A percentile compares a stretch with the other conserved stretches of the same genome.
These are phyloP conservation scores for Otolemur crassicaudatus DNA, from an alignment of 2,797 vertebrate genomes.

Conservation along the genomic window DNA sequence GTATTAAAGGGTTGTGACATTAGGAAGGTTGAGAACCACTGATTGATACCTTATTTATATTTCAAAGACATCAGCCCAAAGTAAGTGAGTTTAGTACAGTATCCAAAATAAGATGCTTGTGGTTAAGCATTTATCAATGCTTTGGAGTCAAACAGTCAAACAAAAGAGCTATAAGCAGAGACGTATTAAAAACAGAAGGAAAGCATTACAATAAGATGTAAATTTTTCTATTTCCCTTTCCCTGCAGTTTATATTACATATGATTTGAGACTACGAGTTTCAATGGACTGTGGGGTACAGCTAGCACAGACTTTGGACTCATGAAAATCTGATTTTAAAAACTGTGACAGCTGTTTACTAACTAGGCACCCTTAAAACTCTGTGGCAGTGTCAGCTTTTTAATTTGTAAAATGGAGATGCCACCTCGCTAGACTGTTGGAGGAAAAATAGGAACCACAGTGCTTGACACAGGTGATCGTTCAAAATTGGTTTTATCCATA, in stretches of 20 bases:
- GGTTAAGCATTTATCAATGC: slow-evolving; percentile 65
- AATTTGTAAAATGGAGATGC: background rate
- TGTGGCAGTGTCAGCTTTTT: background rate
- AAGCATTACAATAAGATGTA: slow-evolving; percentile 2
- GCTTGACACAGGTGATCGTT: background rate
- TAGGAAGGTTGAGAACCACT: too few species aligned
- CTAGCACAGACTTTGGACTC: background rate
- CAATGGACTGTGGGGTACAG: background rate
- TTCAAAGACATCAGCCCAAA: slow-evolving; percentile 65
- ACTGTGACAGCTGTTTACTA: background rate
- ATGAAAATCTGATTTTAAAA: background rate
- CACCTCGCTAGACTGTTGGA: background rate
- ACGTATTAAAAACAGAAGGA: slow-evolving; percentile 40
- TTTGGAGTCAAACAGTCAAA: slow-evolving; percentile 62
- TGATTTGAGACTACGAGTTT: background rate
- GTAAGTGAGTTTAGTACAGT: slow-evolving; percentile 34
- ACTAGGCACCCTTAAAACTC: background rate
- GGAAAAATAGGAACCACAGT: background rate
- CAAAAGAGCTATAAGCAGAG: slow-evolving; percentile 20
- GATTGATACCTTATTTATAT: slow-evolving; percentile 59
- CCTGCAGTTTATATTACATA: background rate
- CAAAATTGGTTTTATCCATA: background rate
- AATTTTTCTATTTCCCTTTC: slow-evolving; percentile 34
- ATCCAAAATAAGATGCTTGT: slow-evolving; percentile 68
- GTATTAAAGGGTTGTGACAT: too few species aligned